Evolutionary conservation across 1,140 invertebrate species (phyloP).

Genomic region (Neomicropteryx cornuta): DNA sequence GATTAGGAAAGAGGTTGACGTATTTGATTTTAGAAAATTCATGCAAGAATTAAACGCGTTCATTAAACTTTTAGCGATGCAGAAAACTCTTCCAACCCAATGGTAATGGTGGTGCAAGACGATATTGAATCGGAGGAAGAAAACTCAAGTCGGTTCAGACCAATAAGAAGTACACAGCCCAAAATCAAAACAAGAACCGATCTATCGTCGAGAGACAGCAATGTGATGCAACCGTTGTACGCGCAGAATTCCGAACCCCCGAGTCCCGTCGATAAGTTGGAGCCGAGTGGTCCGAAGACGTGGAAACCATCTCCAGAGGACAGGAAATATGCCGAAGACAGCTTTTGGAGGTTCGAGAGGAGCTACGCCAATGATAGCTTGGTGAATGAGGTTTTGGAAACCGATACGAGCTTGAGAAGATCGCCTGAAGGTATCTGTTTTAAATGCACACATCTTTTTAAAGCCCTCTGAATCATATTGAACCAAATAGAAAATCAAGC

Average conservation of each 20-base stretch:
- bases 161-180: conserved; percentile 24
- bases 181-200: conserved; percentile 5
- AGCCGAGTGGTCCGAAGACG: no score
- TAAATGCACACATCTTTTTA: conserved; percentile 1
- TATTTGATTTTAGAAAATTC: neutral
- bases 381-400: conserved; percentile 22
- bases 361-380: conserved; percentile 3
- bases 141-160: conserved; percentile 19
- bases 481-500: neutral
- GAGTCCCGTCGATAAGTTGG: conserved; percentile 2
- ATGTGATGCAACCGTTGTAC: conserved; percentile 11
- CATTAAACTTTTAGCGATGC: conserved; percentile 48
- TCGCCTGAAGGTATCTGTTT: conserved; percentile 33
- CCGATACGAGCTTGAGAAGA: conserved; percentile 30
- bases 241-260: conserved; percentile 1
- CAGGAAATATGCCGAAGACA: neutral
- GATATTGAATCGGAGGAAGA: conserved; percentile 67
- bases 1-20: neutral
- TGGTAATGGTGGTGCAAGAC: conserved; percentile 79
- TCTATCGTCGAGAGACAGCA: conserved; percentile 4
- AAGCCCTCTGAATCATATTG: no score
- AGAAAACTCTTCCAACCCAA: conserved; percentile 64
- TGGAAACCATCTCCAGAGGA: no score
- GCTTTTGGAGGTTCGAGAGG: neutral
- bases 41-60: neutral